A percentile compares a stretch with the other conserved stretches of the same genome.
phyloP scores from a whole-genome alignment of 2,113 vertebrate genomes.

The Hippoglossus stenolepis region DNA sequence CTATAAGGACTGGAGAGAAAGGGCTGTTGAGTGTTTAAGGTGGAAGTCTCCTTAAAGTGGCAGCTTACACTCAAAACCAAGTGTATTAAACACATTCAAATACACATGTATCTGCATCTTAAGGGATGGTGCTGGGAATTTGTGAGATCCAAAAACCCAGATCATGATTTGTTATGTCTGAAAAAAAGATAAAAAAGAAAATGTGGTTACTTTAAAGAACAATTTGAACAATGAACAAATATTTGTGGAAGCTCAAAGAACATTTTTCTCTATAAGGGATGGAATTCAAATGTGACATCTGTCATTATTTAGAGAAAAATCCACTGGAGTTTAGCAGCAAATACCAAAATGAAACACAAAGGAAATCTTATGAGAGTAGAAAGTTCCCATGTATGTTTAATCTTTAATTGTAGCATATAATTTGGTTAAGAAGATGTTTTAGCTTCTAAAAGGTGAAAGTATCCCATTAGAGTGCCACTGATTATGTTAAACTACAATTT shows the following conservation, averaged over 20 bases:
- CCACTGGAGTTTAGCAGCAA: neutral
- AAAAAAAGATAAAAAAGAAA: neutral
- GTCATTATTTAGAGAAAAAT: neutral
- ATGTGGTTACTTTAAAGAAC: neutral
- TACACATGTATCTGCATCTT: conserved; percentile 21
- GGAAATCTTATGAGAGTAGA: neutral
- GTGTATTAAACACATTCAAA: conserved; percentile 47
- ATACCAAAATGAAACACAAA: neutral
- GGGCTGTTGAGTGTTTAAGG: conserved; percentile 37
- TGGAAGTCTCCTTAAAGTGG: conserved; percentile 58
- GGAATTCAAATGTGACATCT: neutral
- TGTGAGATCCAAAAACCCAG: conserved; percentile 6
- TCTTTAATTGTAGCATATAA: neutral
- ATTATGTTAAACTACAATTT: conserved; percentile 48
- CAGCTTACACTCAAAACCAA: conserved; percentile 29
- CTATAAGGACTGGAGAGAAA: conserved; percentile 36
- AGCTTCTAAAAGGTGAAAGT: neutral
- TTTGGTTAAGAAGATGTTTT: neutral
- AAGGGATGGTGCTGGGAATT: neutral
- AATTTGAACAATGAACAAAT: neutral
- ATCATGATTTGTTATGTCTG: neutral
- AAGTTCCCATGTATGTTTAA: too few species aligned
- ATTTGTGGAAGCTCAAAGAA: neutral
- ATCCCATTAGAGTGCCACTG: neutral
- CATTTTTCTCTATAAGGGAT: too few species aligned